Evolutionary conservation across 1,140 invertebrate genomes (phyloP).

Genomic region (Chionoecetes opilio): DNA sequence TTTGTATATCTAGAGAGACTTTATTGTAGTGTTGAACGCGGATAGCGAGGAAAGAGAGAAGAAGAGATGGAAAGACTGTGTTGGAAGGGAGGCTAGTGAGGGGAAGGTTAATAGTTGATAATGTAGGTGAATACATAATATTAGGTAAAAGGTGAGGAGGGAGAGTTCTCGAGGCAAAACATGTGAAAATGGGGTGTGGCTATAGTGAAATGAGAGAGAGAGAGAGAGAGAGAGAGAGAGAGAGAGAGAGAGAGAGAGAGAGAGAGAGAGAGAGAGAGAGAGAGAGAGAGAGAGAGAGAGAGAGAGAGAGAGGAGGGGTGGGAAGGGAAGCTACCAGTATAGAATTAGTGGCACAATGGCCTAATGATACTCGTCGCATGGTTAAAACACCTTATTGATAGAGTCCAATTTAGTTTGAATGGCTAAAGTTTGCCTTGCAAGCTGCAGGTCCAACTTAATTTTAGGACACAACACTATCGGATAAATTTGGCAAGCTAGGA

Average conservation of each 20-base stretch:
- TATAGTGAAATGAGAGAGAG: neutral
- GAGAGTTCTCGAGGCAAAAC: no score
- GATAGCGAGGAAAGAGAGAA: neutral
- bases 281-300: neutral
- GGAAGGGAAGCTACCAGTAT: neutral
- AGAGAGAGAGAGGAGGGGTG: neutral
- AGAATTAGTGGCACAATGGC: constrained; percentile 43
- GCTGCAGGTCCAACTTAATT: constrained; percentile 61
- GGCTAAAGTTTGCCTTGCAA: constrained; percentile 62
- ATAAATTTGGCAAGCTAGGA: constrained; percentile 37
- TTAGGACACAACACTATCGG: constrained; percentile 43
- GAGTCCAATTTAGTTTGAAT: constrained; percentile 65
- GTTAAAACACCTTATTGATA: constrained; percentile 60
- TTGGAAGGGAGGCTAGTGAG: no score
- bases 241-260: neutral
- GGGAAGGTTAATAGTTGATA: no score
- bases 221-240: neutral
- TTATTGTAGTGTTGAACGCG: neutral
- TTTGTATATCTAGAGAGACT: neutral
- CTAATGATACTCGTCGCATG: constrained; percentile 54
- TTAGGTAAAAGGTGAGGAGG: no score
- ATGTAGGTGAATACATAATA: no score
- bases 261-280: neutral
- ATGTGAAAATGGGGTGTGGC: no score
- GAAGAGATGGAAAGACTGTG: no score